Evolutionary conservation across 2,888 invertebrate species (phyloP).

Genomic region (Polietes domitor): DNA sequence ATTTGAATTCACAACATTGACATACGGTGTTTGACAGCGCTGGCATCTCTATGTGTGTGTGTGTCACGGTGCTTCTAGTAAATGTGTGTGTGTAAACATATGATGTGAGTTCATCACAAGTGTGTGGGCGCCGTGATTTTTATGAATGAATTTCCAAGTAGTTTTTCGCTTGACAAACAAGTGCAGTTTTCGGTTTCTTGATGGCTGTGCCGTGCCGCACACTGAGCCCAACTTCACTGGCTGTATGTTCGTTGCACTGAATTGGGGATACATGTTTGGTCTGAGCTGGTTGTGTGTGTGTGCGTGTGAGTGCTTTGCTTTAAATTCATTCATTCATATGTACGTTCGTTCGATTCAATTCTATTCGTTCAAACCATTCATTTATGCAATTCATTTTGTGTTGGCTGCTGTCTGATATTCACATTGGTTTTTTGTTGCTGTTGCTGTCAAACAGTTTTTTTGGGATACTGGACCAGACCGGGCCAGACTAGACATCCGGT

Average conservation of each 20-base stretch:
- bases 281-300: no score
- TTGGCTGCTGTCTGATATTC: conserved; percentile 21
- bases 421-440: conserved; percentile 29
- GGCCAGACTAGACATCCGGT: conserved; percentile 67
- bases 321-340: conserved; percentile 25
- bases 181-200: not conserved
- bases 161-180: not conserved
- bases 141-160: conserved; percentile 65
- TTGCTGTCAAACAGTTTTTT: conserved; percentile 43
- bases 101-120: not conserved
- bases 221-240: no score
- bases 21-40: not conserved
- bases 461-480: conserved; percentile 61
- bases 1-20: conserved; percentile 2
- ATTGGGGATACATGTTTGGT: no score
- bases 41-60: not conserved
- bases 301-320: not conserved
- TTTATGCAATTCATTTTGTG: conserved; percentile 37
- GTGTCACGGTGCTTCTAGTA: not conserved
- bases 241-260: no score
- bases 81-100: not conserved
- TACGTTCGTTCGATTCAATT: conserved; percentile 11
- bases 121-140: conserved; percentile 64
- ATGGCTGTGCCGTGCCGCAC: no score
- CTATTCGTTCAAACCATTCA: no score